A percentile compares a stretch with the other conserved stretches of the same genome.
These are phyloP conservation scores for Heteromyza rotundicornis DNA, from an alignment of 2,888 invertebrate species.

Conservation along the genomic window DNA sequence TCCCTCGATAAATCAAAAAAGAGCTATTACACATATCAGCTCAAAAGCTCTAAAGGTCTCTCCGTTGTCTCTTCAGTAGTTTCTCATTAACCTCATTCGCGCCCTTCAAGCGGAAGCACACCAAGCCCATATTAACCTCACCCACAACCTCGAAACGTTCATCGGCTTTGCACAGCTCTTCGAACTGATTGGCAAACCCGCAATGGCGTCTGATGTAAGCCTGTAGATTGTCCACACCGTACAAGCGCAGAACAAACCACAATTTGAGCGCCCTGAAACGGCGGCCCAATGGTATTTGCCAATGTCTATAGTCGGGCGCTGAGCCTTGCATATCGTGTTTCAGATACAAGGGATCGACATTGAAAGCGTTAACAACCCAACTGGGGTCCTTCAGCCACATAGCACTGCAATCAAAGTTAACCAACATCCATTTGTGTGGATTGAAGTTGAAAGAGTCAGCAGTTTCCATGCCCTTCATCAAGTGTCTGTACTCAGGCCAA, in stretches of 20 bases:
- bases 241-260: conserved; percentile 93
- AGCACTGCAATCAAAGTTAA: conserved; percentile 99
- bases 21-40: too few species aligned
- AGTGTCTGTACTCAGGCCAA: conserved; percentile 92
- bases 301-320: conserved; percentile 94
- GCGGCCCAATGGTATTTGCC: conserved; percentile 95
- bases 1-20: too few species aligned
- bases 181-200: conserved; percentile 86
- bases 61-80: conserved; percentile 76
- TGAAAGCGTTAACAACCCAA: conserved; percentile 93
- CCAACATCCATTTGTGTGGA: conserved; percentile 98
- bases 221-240: conserved; percentile 88
- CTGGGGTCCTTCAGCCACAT: conserved; percentile 94
- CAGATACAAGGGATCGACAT: conserved; percentile 95
- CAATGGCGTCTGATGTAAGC: conserved; percentile 86
- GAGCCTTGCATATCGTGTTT: conserved; percentile 92
- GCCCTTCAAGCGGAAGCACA: conserved; percentile 93
- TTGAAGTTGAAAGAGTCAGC: conserved; percentile 98
- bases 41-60: too few species aligned
- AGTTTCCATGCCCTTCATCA: conserved; percentile 86
- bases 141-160: conserved; percentile 86
- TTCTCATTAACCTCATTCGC: conserved; percentile 82
- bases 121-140: conserved; percentile 91
- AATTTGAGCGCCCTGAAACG: conserved; percentile 91
- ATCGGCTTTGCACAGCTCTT: conserved; percentile 76